Percentiles rank a stretch among this genome's conserved stretches.
Evolutionary conservation across 2,888 invertebrate species (phyloP).

Genomic region (Sphecodes monilicornis): DNA sequence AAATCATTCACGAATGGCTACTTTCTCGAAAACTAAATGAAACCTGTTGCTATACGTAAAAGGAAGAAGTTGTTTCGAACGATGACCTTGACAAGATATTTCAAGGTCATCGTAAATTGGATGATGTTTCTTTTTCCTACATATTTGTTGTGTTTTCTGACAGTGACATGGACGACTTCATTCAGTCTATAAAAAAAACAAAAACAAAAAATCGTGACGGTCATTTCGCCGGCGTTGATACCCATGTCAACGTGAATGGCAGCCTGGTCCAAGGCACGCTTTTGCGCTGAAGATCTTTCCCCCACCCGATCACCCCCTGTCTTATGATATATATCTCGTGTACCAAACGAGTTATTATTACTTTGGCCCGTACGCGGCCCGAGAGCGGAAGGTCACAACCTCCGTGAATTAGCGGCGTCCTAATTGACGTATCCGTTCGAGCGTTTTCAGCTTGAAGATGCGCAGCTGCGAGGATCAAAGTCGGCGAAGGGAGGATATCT

Average conservation of each 20-base stretch:
- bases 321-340: slow-evolving; percentile 29
- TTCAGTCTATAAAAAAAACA: not conserved
- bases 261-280: slow-evolving; percentile 21
- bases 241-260: slow-evolving; percentile 61
- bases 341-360: slow-evolving; percentile 50
- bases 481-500: slow-evolving; percentile 39
- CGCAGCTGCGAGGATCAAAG: slow-evolving; percentile 48
- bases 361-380: slow-evolving; percentile 39
- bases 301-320: not conserved
- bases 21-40: not conserved
- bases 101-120: not conserved
- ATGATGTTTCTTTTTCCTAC: not conserved
- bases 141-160: not conserved
- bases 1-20: not conserved
- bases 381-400: slow-evolving; percentile 72
- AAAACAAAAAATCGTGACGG: slow-evolving; percentile 25
- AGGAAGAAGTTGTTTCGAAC: not conserved
- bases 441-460: slow-evolving; percentile 40
- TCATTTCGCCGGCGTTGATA: slow-evolving; percentile 66
- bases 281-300: slow-evolving; percentile 28
- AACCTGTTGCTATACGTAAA: not conserved
- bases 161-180: not conserved
- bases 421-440: slow-evolving; percentile 74
- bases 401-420: slow-evolving; percentile 70
- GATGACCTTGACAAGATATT: not conserved